Evolutionary conservation across 2,888 invertebrate genomes (phyloP).

Genomic region (Dichetophora obliterata): DNA sequence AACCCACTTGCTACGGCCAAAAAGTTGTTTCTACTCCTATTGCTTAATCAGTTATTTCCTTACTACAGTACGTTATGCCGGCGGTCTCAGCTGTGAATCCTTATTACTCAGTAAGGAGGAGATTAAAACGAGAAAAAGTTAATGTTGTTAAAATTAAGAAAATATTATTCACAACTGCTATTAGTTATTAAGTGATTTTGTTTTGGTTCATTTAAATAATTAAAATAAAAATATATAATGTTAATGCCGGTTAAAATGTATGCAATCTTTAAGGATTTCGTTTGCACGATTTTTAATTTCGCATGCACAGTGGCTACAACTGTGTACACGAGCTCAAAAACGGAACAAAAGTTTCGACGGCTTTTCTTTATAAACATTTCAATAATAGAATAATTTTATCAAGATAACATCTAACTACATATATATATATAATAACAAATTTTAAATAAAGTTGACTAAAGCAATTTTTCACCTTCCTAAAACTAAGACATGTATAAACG

Average conservation of each 20-base stretch:
- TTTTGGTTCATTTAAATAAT: background rate
- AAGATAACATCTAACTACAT: background rate
- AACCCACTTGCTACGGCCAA: too few relatives aligned
- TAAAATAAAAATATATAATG: background rate
- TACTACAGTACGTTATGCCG: background rate
- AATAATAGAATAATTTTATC: background rate
- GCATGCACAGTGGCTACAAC: background rate
- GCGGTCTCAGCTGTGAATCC: background rate
- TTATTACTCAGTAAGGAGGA: background rate
- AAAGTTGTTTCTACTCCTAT: too few relatives aligned
- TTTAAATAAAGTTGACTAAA: slow-evolving; percentile 20
- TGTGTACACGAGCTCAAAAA: background rate
- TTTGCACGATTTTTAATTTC: background rate
- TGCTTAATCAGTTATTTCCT: too few relatives aligned
- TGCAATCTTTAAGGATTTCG: background rate
- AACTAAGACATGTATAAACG: slow-evolving; percentile 6
- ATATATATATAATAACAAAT: slow-evolving; percentile 1
- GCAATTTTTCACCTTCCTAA: slow-evolving; percentile 33
- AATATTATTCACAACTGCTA: background rate
- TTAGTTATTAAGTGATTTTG: background rate
- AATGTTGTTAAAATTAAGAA: slow-evolving; percentile 17
- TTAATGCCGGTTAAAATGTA: background rate
- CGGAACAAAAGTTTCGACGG: too few relatives aligned
- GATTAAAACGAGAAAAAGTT: slow-evolving; percentile 16
- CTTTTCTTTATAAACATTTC: too few relatives aligned